phyloP scores from a whole-genome alignment of 2,113 vertebrate genomes.

The Hyla sarda region DNA sequence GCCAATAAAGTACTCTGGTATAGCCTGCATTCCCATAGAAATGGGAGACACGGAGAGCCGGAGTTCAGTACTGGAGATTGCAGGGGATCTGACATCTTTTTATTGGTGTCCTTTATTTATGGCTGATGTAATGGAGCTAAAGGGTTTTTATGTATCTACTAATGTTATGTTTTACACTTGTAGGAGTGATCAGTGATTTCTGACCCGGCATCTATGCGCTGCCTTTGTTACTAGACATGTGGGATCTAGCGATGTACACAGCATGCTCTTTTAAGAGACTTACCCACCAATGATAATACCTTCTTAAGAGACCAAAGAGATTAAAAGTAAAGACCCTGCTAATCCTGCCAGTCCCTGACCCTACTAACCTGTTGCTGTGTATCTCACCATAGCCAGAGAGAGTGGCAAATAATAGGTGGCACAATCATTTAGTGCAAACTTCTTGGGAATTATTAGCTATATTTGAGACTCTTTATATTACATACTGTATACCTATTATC shows the following conservation, averaged over 20 bases:
- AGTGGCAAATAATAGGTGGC: background rate
- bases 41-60: too few species aligned
- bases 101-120: too few species aligned
- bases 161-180: too few species aligned
- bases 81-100: too few species aligned
- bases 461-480: too few species aligned
- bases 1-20: too few species aligned
- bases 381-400: background rate
- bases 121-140: too few species aligned
- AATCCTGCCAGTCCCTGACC: conserved; percentile 35
- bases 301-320: conserved; percentile 46
- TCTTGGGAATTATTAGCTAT: too few species aligned
- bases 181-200: background rate
- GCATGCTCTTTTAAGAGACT: conserved; percentile 48
- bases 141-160: too few species aligned
- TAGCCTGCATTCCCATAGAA: too few species aligned
- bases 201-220: background rate
- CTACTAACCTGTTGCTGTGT: background rate
- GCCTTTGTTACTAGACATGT: background rate
- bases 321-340: conserved; percentile 38
- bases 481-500: too few species aligned
- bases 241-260: background rate
- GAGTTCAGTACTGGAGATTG: too few species aligned
- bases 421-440: background rate
- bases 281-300: conserved; percentile 37